phyloP scores from a whole-genome alignment of 2,797 vertebrate species.

The Phataginus tricuspis region DNA sequence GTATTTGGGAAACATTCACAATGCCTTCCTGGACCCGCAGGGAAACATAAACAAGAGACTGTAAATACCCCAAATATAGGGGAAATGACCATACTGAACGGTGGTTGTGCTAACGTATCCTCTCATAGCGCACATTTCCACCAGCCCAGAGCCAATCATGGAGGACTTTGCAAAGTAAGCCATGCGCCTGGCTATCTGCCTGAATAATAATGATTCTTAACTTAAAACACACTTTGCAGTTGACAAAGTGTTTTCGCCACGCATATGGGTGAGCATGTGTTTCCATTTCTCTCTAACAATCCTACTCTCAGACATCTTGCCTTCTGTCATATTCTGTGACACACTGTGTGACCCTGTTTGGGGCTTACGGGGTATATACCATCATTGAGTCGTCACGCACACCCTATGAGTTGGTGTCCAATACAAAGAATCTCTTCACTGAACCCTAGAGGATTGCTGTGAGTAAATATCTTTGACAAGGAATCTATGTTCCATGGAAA shows the following conservation, averaged over 20 bases:
- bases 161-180: rapidly evolving
- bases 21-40: no score
- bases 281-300: neutral
- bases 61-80: rapidly evolving
- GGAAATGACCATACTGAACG: rapidly evolving
- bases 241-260: neutral
- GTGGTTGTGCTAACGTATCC: rapidly evolving
- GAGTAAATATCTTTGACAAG: neutral
- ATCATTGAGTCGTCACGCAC: no score
- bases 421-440: no score
- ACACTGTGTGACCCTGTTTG: rapidly evolving
- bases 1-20: neutral
- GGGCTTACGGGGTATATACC: rapidly evolving
- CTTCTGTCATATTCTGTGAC: rapidly evolving
- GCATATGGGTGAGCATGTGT: neutral
- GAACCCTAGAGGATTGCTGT: neutral
- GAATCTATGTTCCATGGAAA: neutral
- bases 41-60: neutral
- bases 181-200: neutral
- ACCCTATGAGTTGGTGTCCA: neutral
- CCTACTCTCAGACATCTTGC: neutral
- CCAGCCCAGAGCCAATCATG: rapidly evolving
- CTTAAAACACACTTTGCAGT: neutral
- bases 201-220: neutral
- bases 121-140: rapidly evolving